Conservation (phyloP, 2,888 invertebrate species). For the Drosophila prolongata region DNA sequence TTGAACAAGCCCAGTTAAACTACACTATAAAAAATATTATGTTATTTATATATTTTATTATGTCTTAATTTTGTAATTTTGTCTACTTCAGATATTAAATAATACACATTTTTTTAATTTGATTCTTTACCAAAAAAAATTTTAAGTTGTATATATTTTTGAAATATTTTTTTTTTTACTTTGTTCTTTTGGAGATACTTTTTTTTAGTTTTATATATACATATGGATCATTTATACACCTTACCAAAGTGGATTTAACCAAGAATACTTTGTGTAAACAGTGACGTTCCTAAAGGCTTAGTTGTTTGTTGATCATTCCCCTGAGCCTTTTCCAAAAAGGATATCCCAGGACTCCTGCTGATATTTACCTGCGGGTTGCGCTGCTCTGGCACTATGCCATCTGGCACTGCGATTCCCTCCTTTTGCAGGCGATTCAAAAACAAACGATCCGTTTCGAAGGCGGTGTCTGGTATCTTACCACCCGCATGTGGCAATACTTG, state of each 20-base stretch:
- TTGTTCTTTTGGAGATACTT: too few species aligned
- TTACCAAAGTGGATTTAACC: neutral
- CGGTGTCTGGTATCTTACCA: slow-evolving; percentile 88
- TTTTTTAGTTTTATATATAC: too few species aligned
- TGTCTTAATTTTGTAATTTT: too few species aligned
- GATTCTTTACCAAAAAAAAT: too few species aligned
- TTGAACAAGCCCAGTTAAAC: too few species aligned
- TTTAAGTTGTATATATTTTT: too few species aligned
- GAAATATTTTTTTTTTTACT: too few species aligned
- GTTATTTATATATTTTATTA: too few species aligned
- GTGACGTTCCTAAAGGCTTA: neutral
- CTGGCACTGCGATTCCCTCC: slow-evolving; percentile 87
- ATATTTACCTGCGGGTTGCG: slow-evolving; percentile 82
- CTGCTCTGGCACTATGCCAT: slow-evolving; percentile 86
- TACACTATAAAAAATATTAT: too few species aligned
- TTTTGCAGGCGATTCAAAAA: slow-evolving; percentile 87
- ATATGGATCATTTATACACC: neutral
- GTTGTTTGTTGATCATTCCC: too few species aligned
- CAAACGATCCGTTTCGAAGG: slow-evolving; percentile 87
- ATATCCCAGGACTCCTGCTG: neutral
- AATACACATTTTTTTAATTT: too few species aligned
- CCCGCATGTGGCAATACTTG: slow-evolving; percentile 87
- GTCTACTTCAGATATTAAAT: too few species aligned
- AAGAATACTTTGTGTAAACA: neutral
- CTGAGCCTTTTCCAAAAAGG: neutral